phyloP scores from a whole-genome alignment of 2,888 invertebrate species.

The Ferrisia virgata region DNA sequence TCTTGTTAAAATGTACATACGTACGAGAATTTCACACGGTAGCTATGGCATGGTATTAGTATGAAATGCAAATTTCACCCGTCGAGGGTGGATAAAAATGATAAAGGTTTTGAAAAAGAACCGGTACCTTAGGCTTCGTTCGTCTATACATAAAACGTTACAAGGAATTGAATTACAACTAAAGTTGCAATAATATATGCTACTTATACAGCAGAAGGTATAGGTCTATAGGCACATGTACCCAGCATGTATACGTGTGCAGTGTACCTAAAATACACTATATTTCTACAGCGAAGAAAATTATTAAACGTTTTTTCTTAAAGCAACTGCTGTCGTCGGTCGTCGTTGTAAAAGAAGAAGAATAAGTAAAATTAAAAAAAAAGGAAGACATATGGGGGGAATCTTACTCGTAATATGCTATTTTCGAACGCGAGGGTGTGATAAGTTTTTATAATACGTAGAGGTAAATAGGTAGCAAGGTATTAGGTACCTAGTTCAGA shows the following conservation, averaged over 20 bases:
- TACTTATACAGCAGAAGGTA: too few species aligned
- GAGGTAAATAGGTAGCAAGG: too few species aligned
- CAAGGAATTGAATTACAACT: background rate
- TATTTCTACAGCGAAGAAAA: background rate
- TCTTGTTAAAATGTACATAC: background rate
- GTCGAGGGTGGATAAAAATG: background rate
- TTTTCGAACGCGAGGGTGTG: background rate
- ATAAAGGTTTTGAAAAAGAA: background rate
- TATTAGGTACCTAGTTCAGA: too few species aligned
- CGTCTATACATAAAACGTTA: too few species aligned
- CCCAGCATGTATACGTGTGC: background rate
- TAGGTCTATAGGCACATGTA: too few species aligned
- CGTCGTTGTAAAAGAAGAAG: background rate
- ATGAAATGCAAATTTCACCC: background rate
- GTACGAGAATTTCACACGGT: background rate
- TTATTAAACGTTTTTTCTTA: background rate
- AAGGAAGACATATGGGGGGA: background rate
- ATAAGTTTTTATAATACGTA: background rate
- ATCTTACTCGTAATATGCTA: background rate
- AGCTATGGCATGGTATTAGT: too few species aligned
- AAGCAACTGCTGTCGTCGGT: background rate
- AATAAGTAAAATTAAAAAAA: background rate
- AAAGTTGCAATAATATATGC: too few species aligned
- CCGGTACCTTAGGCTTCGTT: background rate
- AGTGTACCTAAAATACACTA: background rate